Conservation (phyloP, 2,113 vertebrate genomes). For the Anoura caudifer region DNA sequence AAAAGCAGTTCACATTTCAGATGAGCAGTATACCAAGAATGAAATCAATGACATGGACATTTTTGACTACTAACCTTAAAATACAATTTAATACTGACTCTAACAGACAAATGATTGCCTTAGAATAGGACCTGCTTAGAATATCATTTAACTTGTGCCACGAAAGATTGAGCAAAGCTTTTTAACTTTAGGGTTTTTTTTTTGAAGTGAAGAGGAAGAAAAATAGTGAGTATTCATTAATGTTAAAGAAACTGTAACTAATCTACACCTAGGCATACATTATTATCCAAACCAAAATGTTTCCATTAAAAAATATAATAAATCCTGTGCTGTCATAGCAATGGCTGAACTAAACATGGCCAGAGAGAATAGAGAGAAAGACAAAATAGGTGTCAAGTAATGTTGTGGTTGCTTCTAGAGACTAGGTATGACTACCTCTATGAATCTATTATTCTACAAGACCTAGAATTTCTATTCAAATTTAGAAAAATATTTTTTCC, state of each 20-base stretch:
- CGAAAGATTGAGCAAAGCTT: neutral
- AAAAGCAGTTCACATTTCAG: neutral
- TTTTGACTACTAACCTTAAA: neutral
- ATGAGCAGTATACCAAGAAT: neutral
- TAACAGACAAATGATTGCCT: neutral
- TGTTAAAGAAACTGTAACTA: neutral
- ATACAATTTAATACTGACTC: conserved; percentile 1
- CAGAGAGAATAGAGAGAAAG: neutral
- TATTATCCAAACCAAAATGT: neutral
- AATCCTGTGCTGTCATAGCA: neutral
- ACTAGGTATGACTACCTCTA: neutral
- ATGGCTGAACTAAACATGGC: neutral
- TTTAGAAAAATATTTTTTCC: neutral
- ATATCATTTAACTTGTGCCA: neutral
- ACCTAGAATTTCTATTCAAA: neutral
- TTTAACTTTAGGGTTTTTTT: neutral
- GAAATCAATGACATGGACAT: conserved; percentile 13
- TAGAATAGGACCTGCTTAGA: neutral
- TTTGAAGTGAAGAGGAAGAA: neutral
- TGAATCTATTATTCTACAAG: neutral
- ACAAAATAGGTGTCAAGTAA: neutral
- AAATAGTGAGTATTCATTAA: neutral
- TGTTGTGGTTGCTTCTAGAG: neutral
- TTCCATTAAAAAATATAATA: neutral
- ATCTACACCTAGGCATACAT: neutral